phyloP scores from a whole-genome alignment of 2,797 vertebrate species.

The Apogon hyalosoma region DNA sequence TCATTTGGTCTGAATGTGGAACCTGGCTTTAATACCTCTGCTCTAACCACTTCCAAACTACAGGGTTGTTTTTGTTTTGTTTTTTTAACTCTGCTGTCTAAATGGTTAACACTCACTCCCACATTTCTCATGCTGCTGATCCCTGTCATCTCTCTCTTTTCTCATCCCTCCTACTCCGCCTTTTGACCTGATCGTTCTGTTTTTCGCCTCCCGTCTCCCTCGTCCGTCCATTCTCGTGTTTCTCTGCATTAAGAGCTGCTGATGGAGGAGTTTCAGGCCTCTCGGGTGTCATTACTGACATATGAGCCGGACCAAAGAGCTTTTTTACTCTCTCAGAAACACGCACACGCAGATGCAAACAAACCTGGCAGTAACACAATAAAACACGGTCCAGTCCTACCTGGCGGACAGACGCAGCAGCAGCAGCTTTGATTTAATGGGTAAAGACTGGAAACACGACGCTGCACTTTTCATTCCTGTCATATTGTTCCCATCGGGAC shows the following conservation, averaged over 20 bases:
- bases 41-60: too few relatives aligned
- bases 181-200: background rate
- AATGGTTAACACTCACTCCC: background rate
- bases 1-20: too few relatives aligned
- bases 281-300: slow-evolving; percentile 68
- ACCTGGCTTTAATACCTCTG: too few relatives aligned
- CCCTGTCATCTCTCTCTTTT: slow-evolving; percentile 10
- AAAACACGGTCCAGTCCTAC: slow-evolving; percentile 8
- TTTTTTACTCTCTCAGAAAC: slow-evolving; percentile 15
- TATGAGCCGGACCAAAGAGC: slow-evolving; percentile 56
- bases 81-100: slow-evolving; percentile 8
- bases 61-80: too few relatives aligned
- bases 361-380: slow-evolving; percentile 6
- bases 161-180: background rate
- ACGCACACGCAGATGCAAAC: slow-evolving; percentile 2
- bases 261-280: slow-evolving; percentile 69
- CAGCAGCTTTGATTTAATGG: slow-evolving; percentile 22
- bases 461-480: background rate
- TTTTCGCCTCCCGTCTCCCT: slow-evolving; percentile 14
- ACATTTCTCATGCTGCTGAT: slow-evolving; percentile 8
- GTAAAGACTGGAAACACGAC: slow-evolving; percentile 3
- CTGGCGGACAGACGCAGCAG: slow-evolving; percentile 14
- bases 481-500: background rate
- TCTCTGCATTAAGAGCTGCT: slow-evolving; percentile 70
- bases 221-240: slow-evolving; percentile 37